Evolutionary conservation across 2,888 invertebrate genomes (phyloP), one percentile per base, ranked within the genome.

Genomic region (Andricus quercusramuli): DNA sequence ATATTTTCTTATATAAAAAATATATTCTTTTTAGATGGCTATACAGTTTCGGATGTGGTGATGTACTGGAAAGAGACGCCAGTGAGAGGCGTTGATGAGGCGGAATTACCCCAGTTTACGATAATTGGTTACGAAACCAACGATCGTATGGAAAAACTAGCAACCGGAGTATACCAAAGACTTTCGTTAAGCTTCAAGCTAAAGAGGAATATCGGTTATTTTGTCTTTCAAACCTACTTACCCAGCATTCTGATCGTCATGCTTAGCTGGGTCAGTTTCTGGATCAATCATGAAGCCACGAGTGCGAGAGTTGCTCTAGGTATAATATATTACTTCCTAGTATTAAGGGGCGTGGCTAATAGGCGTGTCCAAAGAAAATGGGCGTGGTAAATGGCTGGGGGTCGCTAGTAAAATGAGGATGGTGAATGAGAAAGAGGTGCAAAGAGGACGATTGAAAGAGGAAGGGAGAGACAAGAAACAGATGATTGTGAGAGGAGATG

Each of bases 251-350:
- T 99, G 83, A 99, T 99, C 90, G 99, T 99, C 66, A 98, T 99
- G 98, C 94, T 99, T 59, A 98, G 98, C 67, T 99, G 99, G 99
- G 99, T 99, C 29, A 98, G 98, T 3, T 99, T 99, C 93, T 99
- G 99, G 99, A 99, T 99, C 85, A 99, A 99, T 93, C 98, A 99
- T 92, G 98, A 99, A 93, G 99, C 99, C 44, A 99, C 99, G 17
- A 98, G 98, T 85, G 99, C 99, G 51, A 94, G 99, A 90, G 99
- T 99, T 41, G 99, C 99, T 79, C 94, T 99, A 93, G 99, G 98
- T 98, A 93, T 29, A 47, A 17, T 17, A 47, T 47, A 17, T 47
- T 6, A 13, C 11, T 41, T 41, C 11, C 3, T 13, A 41, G 13
- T 41, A 41, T 0, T 13, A 41, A 41, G 41, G 13, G 41, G 11